phyloP scores from a whole-genome alignment of 64 coral and sea anemone species.

The Stylophora pistillata region DNA sequence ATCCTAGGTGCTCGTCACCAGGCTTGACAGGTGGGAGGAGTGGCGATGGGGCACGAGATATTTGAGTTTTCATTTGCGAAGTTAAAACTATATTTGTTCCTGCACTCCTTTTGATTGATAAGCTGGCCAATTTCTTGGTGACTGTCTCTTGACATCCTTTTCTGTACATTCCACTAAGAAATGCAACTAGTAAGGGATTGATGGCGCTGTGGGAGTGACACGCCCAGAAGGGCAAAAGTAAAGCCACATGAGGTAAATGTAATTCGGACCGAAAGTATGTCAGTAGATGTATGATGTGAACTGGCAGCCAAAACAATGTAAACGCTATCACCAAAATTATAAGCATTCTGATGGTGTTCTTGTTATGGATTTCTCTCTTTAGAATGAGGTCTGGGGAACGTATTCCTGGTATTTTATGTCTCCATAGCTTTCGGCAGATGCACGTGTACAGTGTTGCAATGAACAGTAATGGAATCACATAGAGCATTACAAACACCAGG shows the following conservation, averaged over 20 bases:
- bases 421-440: slow-evolving; percentile 73
- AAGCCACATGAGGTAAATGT: not conserved
- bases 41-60: no score
- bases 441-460: slow-evolving; percentile 59
- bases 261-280: not conserved
- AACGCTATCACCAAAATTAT: slow-evolving; percentile 68
- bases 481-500: slow-evolving; percentile 53
- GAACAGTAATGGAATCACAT: slow-evolving; percentile 47
- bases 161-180: slow-evolving; percentile 12
- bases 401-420: slow-evolving; percentile 54
- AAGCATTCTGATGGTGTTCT: slow-evolving; percentile 68
- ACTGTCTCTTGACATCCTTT: not conserved
- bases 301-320: slow-evolving; percentile 78
- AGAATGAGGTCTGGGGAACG: slow-evolving; percentile 12
- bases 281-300: slow-evolving; percentile 64
- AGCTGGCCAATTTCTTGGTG: not conserved
- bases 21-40: no score
- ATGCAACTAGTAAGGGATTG: slow-evolving; percentile 55
- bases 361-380: slow-evolving; percentile 19
- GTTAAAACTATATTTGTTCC: not conserved
- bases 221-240: slow-evolving; percentile 38
- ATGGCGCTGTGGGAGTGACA: slow-evolving; percentile 73
- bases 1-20: no score
- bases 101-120: not conserved
- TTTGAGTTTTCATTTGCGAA: not conserved